phyloP scores from a whole-genome alignment of 2,888 invertebrate species.

The Bimastos eiseni region DNA sequence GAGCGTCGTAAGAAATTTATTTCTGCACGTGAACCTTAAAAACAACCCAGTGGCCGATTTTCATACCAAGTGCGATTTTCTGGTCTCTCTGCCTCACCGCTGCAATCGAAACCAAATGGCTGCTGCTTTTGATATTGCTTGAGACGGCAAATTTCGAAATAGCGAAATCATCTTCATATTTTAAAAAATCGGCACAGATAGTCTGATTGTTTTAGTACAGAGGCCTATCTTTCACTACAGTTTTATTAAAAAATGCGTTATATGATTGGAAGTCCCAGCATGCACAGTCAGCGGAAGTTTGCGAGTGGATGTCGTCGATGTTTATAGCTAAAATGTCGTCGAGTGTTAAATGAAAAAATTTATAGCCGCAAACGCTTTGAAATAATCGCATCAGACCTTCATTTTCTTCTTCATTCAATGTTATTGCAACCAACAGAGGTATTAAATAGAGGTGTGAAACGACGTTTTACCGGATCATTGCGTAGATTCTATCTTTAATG shows the following conservation, averaged over 20 bases:
- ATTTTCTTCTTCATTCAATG: not conserved
- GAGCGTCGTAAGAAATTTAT: not conserved
- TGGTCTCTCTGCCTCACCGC: not conserved
- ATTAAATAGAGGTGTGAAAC: not conserved
- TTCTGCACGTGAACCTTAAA: not conserved
- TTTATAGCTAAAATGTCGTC: not conserved
- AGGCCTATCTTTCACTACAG: not conserved
- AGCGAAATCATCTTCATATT: not conserved
- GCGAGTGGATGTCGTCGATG: constrained; percentile 13
- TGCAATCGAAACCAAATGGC: constrained; percentile 13
- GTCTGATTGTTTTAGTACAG: not conserved
- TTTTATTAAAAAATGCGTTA: not conserved
- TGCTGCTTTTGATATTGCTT: not conserved
- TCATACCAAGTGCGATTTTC: not conserved
- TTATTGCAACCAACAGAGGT: not conserved
- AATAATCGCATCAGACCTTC: not conserved
- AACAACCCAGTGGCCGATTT: not conserved
- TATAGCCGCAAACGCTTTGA: not conserved
- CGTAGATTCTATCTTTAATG: not conserved
- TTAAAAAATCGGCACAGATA: not conserved
- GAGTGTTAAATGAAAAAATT: not conserved
- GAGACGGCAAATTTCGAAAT: no score
- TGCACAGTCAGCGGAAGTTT: constrained; percentile 4
- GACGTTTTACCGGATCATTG: not conserved
- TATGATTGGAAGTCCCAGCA: not conserved